These are phyloP conservation scores for Macrostomum cliftonense DNA, from an alignment of 2,888 invertebrate species.

Conservation along the genomic window DNA sequence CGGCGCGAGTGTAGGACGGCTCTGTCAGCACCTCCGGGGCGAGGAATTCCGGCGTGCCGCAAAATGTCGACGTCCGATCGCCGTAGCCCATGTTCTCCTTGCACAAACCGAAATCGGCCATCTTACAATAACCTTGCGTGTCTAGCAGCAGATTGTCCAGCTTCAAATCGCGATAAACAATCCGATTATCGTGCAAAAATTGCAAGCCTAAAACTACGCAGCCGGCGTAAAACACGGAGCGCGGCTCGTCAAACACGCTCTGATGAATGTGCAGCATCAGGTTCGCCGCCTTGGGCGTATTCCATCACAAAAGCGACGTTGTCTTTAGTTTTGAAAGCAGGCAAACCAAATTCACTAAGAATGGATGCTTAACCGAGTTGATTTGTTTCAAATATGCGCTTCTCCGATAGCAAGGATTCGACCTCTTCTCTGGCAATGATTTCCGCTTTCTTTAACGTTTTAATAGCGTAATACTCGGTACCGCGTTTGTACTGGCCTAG, in stretches of 20 bases:
- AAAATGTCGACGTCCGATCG: constrained; percentile 86
- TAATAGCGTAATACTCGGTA: constrained; percentile 89
- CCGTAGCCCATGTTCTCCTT: constrained; percentile 98
- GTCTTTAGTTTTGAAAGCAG: constrained; percentile 86
- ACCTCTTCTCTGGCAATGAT: constrained; percentile 95
- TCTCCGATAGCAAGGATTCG: constrained; percentile 88
- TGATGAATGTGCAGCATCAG: constrained; percentile 99
- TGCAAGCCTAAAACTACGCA: constrained; percentile 95
- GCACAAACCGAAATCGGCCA: constrained; percentile 89
- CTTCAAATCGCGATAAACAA: constrained; percentile 93
- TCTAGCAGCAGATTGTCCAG: constrained; percentile 90
- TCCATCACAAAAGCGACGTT: constrained; percentile 99
- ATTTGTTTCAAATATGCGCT: constrained; percentile 87
- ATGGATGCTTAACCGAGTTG: constrained; percentile 86
- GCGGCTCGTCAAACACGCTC: constrained; percentile 86
- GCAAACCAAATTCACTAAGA: constrained; percentile 95
- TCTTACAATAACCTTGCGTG: constrained; percentile 94
- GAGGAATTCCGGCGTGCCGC: constrained; percentile 55
- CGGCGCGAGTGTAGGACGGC: constrained; percentile 88
- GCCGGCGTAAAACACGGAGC: constrained; percentile 95
- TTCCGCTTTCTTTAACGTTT: constrained; percentile 96
- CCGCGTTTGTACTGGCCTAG: constrained; percentile 76
- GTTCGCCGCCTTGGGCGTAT: constrained; percentile 93
- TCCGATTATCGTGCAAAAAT: constrained; percentile 93
- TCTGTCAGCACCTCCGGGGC: constrained; percentile 97